Evolutionary conservation across 2,888 invertebrate species (phyloP).

Genomic region (Anagyrus pseudococci): DNA sequence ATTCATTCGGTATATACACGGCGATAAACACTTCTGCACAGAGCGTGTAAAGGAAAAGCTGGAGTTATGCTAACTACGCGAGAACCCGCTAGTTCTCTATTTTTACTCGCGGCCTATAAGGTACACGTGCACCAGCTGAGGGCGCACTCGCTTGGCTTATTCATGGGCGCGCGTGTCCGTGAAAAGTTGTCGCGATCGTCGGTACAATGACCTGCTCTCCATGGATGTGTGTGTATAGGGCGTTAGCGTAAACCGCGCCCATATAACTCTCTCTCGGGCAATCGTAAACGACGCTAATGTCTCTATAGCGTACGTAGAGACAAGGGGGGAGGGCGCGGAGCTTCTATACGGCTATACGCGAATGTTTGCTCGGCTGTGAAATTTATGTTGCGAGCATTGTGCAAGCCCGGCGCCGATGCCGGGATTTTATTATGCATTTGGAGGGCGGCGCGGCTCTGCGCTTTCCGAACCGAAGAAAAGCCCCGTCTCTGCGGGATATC

Average conservation of each 20-base stretch:
- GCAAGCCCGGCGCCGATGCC: constrained; percentile 1
- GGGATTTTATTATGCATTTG: constrained; percentile 12
- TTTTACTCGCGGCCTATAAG: no score
- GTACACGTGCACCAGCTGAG: no score
- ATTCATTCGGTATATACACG: no score
- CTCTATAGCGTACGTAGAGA: constrained; percentile 2
- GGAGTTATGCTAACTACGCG: no score
- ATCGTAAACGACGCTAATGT: constrained; percentile 23
- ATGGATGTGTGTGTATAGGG: not conserved
- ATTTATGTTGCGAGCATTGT: constrained; percentile 24
- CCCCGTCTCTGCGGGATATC: not conserved
- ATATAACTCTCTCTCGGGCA: not conserved
- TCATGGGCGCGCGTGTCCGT: constrained; percentile 5
- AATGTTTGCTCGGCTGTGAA: constrained; percentile 20
- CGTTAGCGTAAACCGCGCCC: no score
- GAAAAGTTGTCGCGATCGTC: constrained; percentile 18
- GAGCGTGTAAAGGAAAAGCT: no score
- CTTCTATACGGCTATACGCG: not conserved
- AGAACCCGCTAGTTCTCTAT: no score
- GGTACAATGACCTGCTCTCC: constrained; percentile 23
- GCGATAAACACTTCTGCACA: no score
- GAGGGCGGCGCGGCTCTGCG: not conserved
- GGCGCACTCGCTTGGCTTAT: not conserved
- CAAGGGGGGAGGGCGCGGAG: not conserved
- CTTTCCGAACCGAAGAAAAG: not conserved